A percentile compares a stretch with the other conserved stretches of the same genome.
Evolutionary conservation across 2,888 invertebrate genomes (phyloP).

Genomic region (Hirtodrosophila confusa): DNA sequence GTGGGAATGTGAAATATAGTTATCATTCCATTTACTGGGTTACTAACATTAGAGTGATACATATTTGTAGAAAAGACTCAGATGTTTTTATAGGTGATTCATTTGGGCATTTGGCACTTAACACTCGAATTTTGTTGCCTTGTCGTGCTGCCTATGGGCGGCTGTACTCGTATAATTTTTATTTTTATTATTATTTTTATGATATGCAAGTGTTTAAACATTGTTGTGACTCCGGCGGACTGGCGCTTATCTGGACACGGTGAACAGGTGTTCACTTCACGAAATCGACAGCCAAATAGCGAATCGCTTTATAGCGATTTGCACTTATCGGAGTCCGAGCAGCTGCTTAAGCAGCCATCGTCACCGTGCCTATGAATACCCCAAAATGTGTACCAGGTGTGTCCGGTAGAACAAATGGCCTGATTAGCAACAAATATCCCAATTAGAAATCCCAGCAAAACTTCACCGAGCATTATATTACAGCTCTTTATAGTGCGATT

Average conservation of each 20-base stretch:
- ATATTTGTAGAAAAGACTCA: neutral
- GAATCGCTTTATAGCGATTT: conserved; percentile 33
- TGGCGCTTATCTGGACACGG: conserved; percentile 39
- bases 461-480: too few species aligned
- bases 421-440: conserved; percentile 14
- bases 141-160: neutral
- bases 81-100: conserved; percentile 17
- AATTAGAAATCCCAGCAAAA: conserved; percentile 4
- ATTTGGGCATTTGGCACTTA: conserved; percentile 1
- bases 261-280: conserved; percentile 59
- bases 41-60: too few species aligned
- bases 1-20: too few species aligned
- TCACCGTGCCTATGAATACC: conserved; percentile 3
- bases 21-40: too few species aligned
- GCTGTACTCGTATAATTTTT: conserved; percentile 16
- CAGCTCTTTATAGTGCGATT: too few species aligned
- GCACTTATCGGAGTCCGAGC: conserved; percentile 41
- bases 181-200: conserved; percentile 22
- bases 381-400: conserved; percentile 33
- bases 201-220: conserved; percentile 44
- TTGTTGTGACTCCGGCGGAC: conserved; percentile 22
- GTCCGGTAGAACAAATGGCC: conserved; percentile 13
- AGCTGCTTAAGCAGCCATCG: conserved; percentile 33
- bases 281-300: conserved; percentile 11
- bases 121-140: neutral